These are phyloP conservation scores for Neuroterus valhalla DNA, from an alignment of 1,140 invertebrate species.

Conservation along the genomic window DNA sequence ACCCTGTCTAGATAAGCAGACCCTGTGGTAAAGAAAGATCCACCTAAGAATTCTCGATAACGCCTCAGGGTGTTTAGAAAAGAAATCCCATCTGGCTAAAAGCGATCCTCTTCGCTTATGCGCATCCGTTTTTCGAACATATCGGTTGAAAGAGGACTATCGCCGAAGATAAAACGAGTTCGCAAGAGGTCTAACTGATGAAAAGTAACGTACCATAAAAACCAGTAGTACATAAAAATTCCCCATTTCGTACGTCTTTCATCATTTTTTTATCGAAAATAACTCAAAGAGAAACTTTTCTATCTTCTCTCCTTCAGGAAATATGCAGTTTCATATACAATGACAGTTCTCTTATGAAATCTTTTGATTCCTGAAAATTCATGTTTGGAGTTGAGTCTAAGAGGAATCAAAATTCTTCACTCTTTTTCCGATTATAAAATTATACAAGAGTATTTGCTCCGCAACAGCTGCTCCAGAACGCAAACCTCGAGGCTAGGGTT, in stretches of 20 bases:
- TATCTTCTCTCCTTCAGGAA: neutral
- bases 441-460: too few relatives aligned
- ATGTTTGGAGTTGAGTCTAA: too few relatives aligned
- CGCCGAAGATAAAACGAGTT: conserved; percentile 4
- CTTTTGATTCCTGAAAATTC: too few relatives aligned
- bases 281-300: neutral
- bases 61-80: conserved; percentile 15
- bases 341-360: neutral
- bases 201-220: neutral
- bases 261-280: neutral
- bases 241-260: neutral
- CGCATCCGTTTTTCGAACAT: conserved; percentile 19
- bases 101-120: conserved; percentile 17
- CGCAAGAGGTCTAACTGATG: conserved; percentile 1
- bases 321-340: neutral
- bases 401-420: too few relatives aligned
- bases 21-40: conserved; percentile 14
- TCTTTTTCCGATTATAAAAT: too few relatives aligned
- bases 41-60: conserved; percentile 22
- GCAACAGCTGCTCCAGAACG: too few relatives aligned
- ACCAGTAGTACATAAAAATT: neutral
- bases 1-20: neutral
- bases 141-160: conserved; percentile 16
- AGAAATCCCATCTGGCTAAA: conserved; percentile 27
- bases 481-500: too few relatives aligned